A percentile compares a stretch with the other conserved stretches of the same genome.
Conservation (phyloP, 2,888 invertebrate species). For the Luffia ferchaultella region DNA sequence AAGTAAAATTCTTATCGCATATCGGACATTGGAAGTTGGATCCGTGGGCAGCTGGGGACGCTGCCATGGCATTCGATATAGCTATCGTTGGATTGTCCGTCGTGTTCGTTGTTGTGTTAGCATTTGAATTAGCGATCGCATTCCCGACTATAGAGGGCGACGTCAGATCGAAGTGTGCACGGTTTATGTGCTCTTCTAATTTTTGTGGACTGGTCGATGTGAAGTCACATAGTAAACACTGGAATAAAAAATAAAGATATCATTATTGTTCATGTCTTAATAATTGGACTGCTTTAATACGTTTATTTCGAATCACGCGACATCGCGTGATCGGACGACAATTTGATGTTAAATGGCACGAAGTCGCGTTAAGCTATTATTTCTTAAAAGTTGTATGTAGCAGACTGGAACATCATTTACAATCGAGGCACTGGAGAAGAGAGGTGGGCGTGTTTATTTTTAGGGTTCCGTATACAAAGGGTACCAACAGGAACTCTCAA, state of each 20-base stretch:
- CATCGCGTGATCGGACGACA: too few relatives aligned
- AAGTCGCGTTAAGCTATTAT: too few relatives aligned
- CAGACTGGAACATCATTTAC: too few relatives aligned
- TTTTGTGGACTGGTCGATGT: slow-evolving; percentile 76
- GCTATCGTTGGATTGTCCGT: slow-evolving; percentile 36
- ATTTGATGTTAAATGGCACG: too few relatives aligned
- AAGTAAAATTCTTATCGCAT: slow-evolving; percentile 75
- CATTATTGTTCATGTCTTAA: slow-evolving; percentile 1
- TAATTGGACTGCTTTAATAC: not conserved
- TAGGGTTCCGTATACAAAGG: too few relatives aligned
- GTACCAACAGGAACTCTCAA: too few relatives aligned
- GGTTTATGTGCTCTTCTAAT: slow-evolving; percentile 84
- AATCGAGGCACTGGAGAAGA: too few relatives aligned
- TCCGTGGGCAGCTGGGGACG: slow-evolving; percentile 52
- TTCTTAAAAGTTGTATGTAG: too few relatives aligned
- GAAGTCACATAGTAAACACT: slow-evolving; percentile 83
- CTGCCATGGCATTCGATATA: slow-evolving; percentile 42
- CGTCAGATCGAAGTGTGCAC: slow-evolving; percentile 83
- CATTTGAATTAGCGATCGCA: slow-evolving; percentile 35
- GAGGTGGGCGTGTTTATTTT: too few relatives aligned
- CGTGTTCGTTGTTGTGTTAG: slow-evolving; percentile 40
- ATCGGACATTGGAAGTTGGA: slow-evolving; percentile 78
- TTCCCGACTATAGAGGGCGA: slow-evolving; percentile 71
- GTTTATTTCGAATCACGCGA: too few relatives aligned
- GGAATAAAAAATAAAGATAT: slow-evolving; percentile 23